Evolutionary conservation across 2,888 invertebrate genomes (phyloP), one percentile per base, ranked within the genome.

Genomic region (Ceratothoa steindachneri): DNA sequence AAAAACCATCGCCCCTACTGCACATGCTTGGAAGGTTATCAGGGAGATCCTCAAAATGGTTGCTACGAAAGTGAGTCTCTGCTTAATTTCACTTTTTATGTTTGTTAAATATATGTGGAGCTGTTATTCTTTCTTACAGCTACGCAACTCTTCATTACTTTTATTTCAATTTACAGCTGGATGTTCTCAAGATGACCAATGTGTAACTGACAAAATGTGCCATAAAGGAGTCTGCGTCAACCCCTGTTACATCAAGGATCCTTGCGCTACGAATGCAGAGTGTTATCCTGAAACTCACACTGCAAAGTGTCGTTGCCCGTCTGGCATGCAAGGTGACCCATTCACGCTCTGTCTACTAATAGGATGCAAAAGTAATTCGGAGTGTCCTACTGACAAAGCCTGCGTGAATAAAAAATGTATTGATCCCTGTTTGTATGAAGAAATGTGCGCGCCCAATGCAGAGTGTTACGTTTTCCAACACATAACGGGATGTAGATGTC

Each of bases 401-500:
- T 95, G 95, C 82, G 88, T 91, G 60, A 88, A 90, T 81, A 92
- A 91, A 83, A 93, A 93, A 84, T 95, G 95, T 83, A 87, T 88
- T 69, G 91, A 94, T 85, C 94, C 94, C 55, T 95, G 94, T 82
- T 91, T 76, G 9, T 72, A 76, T 30, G 66, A 72, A 2, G 30
- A 53, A 51, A 67, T 94, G 83, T 95, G 95, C 83, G 95, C 95
- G 69, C 88, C 81, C 67, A 91, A 94, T 82, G 91, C 93, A 52
- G 89, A 90, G 81, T 95, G 95, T 82, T 88, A 89, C 80, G 90
- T 94, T 7, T 89, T 89, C 78, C 90, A 93, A 81, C 95, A 95
- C 83, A 89, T 93, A 75, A 93, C 94, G 0, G 89, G 91, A 52
- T 95, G 95, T 84, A 91, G 92, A 2, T 95, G 95, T 83, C 88